Evolutionary conservation across 2,888 invertebrate genomes (phyloP).

Genomic region (Cheilosia pagana): DNA sequence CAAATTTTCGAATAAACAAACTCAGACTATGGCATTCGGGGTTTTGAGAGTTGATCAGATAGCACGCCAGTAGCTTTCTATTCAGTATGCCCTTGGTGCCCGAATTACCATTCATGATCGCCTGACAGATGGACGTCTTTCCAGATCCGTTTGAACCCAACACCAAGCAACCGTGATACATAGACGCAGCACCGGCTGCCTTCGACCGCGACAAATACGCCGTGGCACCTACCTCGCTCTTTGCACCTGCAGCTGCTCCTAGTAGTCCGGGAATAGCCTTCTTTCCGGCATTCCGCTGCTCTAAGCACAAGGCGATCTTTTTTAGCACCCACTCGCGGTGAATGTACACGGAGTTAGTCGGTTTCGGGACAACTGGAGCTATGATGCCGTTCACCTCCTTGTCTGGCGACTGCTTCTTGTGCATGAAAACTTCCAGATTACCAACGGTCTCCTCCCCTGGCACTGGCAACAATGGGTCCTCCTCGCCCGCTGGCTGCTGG

Average conservation of each 20-base stretch:
- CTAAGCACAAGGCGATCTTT: slow-evolving; percentile 95
- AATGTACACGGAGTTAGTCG: slow-evolving; percentile 80
- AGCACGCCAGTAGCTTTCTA: slow-evolving; percentile 92
- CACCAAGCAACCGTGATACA: slow-evolving; percentile 91
- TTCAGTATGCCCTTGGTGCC: slow-evolving; percentile 85
- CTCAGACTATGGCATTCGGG: slow-evolving; percentile 93
- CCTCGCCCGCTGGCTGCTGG: slow-evolving; percentile 22
- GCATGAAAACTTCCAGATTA: slow-evolving; percentile 82
- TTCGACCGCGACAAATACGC: slow-evolving; percentile 81
- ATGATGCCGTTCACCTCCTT: slow-evolving; percentile 82
- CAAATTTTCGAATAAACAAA: slow-evolving; percentile 92
- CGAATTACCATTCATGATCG: slow-evolving; percentile 84
- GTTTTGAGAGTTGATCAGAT: slow-evolving; percentile 94
- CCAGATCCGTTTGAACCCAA: slow-evolving; percentile 97
- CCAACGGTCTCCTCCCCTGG: slow-evolving; percentile 79
- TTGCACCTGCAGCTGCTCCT: slow-evolving; percentile 67
- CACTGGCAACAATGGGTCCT: slow-evolving; percentile 76
- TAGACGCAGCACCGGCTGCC: slow-evolving; percentile 80
- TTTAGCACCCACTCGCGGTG: slow-evolving; percentile 97
- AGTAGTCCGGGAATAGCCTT: slow-evolving; percentile 84
- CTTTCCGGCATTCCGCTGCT: slow-evolving; percentile 92
- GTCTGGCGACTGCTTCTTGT: slow-evolving; percentile 82
- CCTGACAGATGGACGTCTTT: slow-evolving; percentile 95
- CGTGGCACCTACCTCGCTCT: slow-evolving; percentile 76
- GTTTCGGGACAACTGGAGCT: slow-evolving; percentile 39